These are phyloP conservation scores for Zaprionus bogoriensis DNA, from an alignment of 2,888 invertebrate species.

Conservation along the genomic window DNA sequence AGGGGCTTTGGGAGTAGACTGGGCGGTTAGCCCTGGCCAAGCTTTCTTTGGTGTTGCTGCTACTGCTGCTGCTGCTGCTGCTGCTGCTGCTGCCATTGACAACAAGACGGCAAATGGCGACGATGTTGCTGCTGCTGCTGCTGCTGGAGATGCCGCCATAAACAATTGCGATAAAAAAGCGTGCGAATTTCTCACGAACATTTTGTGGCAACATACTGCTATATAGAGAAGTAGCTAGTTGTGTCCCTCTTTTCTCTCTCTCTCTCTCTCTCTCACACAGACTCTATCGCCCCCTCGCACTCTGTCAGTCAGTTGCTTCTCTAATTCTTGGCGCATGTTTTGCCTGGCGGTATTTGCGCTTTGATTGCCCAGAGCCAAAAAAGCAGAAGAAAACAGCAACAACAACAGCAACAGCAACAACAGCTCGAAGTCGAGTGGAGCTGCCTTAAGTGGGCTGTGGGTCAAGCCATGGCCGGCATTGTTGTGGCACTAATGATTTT, in stretches of 20 bases:
- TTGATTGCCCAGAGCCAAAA: constrained; percentile 71
- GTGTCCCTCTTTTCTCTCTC: constrained; percentile 18
- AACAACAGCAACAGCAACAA: constrained; percentile 2
- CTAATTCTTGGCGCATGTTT: constrained; percentile 66
- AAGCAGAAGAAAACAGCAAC: constrained; percentile 33
- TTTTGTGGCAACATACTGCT: constrained; percentile 32
- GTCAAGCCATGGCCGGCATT: constrained; percentile 68
- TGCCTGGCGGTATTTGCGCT: constrained; percentile 71
- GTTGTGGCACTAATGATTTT: constrained; percentile 71
- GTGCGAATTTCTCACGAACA: constrained; percentile 77
- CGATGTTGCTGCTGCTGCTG: constrained; percentile 24
- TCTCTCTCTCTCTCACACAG: neutral
- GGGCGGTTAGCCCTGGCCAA: constrained; percentile 39
- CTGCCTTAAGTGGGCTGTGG: constrained; percentile 74
- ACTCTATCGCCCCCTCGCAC: neutral
- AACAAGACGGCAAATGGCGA: constrained; percentile 49
- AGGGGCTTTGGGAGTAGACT: constrained; percentile 6
- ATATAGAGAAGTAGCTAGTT: constrained; percentile 6
- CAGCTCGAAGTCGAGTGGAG: constrained; percentile 43
- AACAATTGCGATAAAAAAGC: constrained; percentile 77
- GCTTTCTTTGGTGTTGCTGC: constrained; percentile 68
- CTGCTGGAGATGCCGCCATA: constrained; percentile 68
- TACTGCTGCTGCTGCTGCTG: constrained; percentile 56
- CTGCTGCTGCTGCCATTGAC: constrained; percentile 66
- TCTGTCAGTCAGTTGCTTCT: constrained; percentile 34